phyloP scores from a whole-genome alignment of 2,797 vertebrate species.

The Neostethus bicornis region DNA sequence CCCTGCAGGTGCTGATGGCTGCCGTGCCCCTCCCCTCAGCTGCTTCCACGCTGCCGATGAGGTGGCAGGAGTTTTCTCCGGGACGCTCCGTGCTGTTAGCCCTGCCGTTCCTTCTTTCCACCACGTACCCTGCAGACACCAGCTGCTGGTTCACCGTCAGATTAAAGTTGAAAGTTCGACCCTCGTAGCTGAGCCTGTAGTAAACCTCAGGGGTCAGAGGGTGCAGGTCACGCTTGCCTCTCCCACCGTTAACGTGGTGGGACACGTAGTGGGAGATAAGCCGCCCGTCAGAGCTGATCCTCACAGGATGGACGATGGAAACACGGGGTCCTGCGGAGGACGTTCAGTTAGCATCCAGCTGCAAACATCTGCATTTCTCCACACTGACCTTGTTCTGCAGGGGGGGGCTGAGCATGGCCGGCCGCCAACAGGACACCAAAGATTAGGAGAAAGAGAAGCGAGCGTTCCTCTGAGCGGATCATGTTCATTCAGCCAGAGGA shows the following conservation, averaged over 20 bases:
- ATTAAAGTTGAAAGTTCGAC: constrained; percentile 84
- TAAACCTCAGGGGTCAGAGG: constrained; percentile 68
- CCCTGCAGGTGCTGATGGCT: constrained; percentile 89
- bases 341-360: not conserved
- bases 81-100: constrained; percentile 67
- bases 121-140: constrained; percentile 83
- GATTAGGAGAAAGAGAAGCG: constrained; percentile 79
- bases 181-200: constrained; percentile 83
- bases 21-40: constrained; percentile 73
- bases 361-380: constrained; percentile 1
- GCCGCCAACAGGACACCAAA: constrained; percentile 78
- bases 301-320: constrained; percentile 85
- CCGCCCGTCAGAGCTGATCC: constrained; percentile 80
- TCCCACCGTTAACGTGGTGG: constrained; percentile 67
- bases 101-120: constrained; percentile 85
- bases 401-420: constrained; percentile 75
- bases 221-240: constrained; percentile 79
- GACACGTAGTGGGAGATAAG: constrained; percentile 86
- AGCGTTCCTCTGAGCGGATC: constrained; percentile 80
- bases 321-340: constrained; percentile 77
- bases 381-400: constrained; percentile 88
- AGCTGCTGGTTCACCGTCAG: constrained; percentile 83
- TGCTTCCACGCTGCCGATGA: constrained; percentile 82
- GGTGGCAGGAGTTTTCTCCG: constrained; percentile 82
- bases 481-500: constrained; percentile 80